Evolutionary conservation across 2,113 vertebrate species (phyloP), one percentile per base, ranked within the genome.

Genomic region (Morone saxatilis): DNA sequence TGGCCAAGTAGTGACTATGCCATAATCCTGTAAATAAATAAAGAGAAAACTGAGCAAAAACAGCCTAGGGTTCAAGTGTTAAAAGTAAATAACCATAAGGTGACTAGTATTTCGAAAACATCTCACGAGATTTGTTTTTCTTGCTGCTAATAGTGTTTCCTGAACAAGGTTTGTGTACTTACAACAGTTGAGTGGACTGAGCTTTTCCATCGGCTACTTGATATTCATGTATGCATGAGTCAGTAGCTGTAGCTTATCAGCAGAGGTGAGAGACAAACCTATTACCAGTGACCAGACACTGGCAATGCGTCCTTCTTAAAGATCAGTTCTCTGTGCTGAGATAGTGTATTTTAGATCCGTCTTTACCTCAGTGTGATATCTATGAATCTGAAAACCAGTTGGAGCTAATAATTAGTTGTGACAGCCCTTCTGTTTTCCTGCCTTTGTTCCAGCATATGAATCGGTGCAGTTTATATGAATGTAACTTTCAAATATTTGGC

Each of bases 181-280:
- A 75, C 75, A 80, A 61, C 48, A 61, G 72, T 50, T 60, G 79
- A 68, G 65, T 22, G 76, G 78, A 81, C 80, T 70, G 67, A 85
- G 63, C 65, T 67, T 85, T 78, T 62, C 80, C 62, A 53, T 65
- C 53, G 48, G 50, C 87, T 79, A 69, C 63, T 90, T 91, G 76
- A 86, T 90, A 90, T 90, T 83, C 75, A 91, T 90, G 80, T 85
- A 88, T 89, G 87, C 83, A 76, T 80, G 81, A 84, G 51, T 88
- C 85, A 76, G 76, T 77, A 71, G 73, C 87, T 74, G 70, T 66
- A 80, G 78, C 59, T 81, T 89, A 87, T 88, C 69, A 71, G 83
- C 61, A 76, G 54, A 83, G 73, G 62, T 84, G 81, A 81, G 59
- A 80, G 76, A 81, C 78, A 76, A 76, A 75, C 41, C 85, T 74